These are phyloP conservation scores for Mythimna loreyi DNA, from an alignment of 2,888 invertebrate genomes.

Conservation along the genomic window DNA sequence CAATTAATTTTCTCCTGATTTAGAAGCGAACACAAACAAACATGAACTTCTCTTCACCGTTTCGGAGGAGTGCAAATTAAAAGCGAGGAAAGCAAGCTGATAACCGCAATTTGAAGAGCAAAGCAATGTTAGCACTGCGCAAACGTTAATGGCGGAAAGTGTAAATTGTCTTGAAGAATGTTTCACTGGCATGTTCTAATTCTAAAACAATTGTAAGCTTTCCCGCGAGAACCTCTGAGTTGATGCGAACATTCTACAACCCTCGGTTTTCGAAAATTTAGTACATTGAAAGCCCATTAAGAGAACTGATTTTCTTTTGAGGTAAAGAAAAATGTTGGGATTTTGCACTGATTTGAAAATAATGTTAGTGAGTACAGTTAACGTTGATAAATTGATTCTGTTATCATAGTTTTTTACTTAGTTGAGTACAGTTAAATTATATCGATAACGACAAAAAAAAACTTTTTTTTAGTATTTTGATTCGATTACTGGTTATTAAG, in stretches of 20 bases:
- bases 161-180: slow-evolving; percentile 50
- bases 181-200: slow-evolving; percentile 33
- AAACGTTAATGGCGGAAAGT: slow-evolving; percentile 30
- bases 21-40: slow-evolving; percentile 16
- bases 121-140: slow-evolving; percentile 26
- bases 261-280: slow-evolving; percentile 24
- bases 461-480: too few relatives aligned
- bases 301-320: slow-evolving; percentile 17
- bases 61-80: slow-evolving; percentile 28
- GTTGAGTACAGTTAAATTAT: too few relatives aligned
- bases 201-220: slow-evolving; percentile 46
- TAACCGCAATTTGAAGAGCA: slow-evolving; percentile 29
- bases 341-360: slow-evolving; percentile 9
- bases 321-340: slow-evolving; percentile 3
- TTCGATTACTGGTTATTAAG: too few relatives aligned
- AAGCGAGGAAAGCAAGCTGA: slow-evolving; percentile 21
- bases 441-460: too few relatives aligned
- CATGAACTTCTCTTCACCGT: slow-evolving; percentile 7
- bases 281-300: slow-evolving; percentile 43
- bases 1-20: slow-evolving; percentile 28
- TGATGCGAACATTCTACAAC: slow-evolving; percentile 28
- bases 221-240: slow-evolving; percentile 24
- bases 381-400: neutral
- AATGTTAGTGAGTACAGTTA: neutral
- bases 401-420: neutral